Evolutionary conservation across 2,888 invertebrate genomes (phyloP).

Genomic region (Chrysolina haemoptera): DNA sequence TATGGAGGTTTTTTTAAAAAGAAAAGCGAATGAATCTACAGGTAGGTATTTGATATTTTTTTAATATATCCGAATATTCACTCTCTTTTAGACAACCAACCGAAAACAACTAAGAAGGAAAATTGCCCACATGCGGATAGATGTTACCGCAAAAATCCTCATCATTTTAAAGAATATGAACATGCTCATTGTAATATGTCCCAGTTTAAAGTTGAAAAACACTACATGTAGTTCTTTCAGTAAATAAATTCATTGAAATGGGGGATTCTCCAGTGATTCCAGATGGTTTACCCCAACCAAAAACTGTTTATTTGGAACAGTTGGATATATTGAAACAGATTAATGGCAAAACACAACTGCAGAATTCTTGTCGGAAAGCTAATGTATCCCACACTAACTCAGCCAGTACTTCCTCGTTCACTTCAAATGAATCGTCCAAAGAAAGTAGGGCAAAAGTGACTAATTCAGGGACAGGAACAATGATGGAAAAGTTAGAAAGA

Average conservation of each 20-base stretch:
- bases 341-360: not conserved
- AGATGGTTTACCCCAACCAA: slow-evolving; percentile 70
- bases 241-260: slow-evolving; percentile 76
- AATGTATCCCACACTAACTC: not conserved
- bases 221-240: slow-evolving; percentile 66
- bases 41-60: not conserved
- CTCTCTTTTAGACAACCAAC: slow-evolving; percentile 21
- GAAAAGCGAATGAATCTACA: slow-evolving; percentile 25
- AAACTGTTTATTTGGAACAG: slow-evolving; percentile 75
- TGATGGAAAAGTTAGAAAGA: slow-evolving; percentile 78
- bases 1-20: slow-evolving; percentile 32
- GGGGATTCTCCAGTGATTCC: slow-evolving; percentile 73
- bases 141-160: slow-evolving; percentile 88
- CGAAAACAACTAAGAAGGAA: slow-evolving; percentile 66
- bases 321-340: slow-evolving; percentile 70
- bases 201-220: not conserved
- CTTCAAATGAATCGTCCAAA: not conserved
- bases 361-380: slow-evolving; percentile 11
- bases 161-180: slow-evolving; percentile 85
- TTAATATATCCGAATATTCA: not conserved
- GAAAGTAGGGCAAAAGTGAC: not conserved
- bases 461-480: slow-evolving; percentile 68
- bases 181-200: slow-evolving; percentile 83
- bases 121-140: slow-evolving; percentile 83
- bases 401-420: slow-evolving; percentile 12